Conservation (phyloP, 2,113 vertebrate species). For the Chlorodrepanis virens region DNA sequence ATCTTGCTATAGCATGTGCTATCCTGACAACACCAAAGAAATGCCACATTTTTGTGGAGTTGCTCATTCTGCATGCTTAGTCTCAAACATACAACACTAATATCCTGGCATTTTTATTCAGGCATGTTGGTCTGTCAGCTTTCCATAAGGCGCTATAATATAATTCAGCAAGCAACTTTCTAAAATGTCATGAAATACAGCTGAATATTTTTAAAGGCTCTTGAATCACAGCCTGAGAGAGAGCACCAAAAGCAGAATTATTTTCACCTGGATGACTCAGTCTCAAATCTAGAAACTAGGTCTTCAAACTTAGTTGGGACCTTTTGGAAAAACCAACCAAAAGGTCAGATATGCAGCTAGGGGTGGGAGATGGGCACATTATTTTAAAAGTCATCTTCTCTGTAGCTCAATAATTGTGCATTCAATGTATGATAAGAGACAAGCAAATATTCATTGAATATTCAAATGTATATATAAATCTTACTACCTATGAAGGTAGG, state of each 20-base stretch:
- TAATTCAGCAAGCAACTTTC: background rate
- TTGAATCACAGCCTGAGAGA: background rate
- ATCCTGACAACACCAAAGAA: background rate
- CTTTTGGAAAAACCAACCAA: background rate
- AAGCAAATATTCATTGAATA: background rate
- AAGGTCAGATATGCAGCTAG: background rate
- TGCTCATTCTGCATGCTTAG: background rate
- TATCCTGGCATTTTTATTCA: background rate
- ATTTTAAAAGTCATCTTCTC: background rate
- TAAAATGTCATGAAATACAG: background rate
- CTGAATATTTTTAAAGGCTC: background rate
- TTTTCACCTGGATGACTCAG: background rate
- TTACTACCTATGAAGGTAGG: background rate
- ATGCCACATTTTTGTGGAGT: background rate
- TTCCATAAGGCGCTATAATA: background rate
- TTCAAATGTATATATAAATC: background rate
- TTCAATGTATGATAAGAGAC: background rate
- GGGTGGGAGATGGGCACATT: background rate
- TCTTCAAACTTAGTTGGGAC: background rate
- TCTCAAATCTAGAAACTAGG: background rate
- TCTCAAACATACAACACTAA: background rate
- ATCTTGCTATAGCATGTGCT: background rate
- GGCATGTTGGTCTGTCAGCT: background rate
- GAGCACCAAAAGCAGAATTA: background rate
- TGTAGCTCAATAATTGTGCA: background rate